Conservation (phyloP, 2,888 invertebrate genomes). For the Pardosa pseudoannulata region DNA sequence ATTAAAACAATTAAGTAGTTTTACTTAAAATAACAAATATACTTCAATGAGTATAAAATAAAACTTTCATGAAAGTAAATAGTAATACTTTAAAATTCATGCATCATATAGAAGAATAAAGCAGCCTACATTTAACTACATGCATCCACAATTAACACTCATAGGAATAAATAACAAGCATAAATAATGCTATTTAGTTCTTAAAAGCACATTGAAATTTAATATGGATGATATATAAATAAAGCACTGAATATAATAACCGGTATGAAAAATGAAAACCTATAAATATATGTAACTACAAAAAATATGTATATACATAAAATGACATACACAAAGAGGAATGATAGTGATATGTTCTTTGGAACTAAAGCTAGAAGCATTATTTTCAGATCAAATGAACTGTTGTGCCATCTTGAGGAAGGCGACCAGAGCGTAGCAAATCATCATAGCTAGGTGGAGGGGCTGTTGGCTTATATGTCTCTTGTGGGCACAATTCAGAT, state of each 20-base stretch:
- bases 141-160: no score
- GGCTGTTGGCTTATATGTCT: constrained; percentile 47
- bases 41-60: no score
- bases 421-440: constrained; percentile 53
- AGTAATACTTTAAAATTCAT: no score
- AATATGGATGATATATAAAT: neutral
- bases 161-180: neutral
- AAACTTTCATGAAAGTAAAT: no score
- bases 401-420: constrained; percentile 69
- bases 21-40: no score
- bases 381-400: constrained; percentile 66
- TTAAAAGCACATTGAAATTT: constrained; percentile 39
- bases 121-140: no score
- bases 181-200: neutral
- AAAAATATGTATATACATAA: constrained; percentile 11
- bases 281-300: constrained; percentile 13
- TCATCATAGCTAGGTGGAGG: constrained; percentile 68
- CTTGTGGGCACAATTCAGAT: constrained; percentile 59
- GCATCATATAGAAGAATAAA: no score
- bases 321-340: constrained; percentile 32
- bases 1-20: no score
- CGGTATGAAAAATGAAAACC: neutral
- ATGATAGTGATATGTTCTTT: constrained; percentile 58
- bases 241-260: neutral
- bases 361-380: constrained; percentile 31